Evolutionary conservation across 2,113 vertebrate genomes (phyloP).

Genomic region (Todiramphus chloris): DNA sequence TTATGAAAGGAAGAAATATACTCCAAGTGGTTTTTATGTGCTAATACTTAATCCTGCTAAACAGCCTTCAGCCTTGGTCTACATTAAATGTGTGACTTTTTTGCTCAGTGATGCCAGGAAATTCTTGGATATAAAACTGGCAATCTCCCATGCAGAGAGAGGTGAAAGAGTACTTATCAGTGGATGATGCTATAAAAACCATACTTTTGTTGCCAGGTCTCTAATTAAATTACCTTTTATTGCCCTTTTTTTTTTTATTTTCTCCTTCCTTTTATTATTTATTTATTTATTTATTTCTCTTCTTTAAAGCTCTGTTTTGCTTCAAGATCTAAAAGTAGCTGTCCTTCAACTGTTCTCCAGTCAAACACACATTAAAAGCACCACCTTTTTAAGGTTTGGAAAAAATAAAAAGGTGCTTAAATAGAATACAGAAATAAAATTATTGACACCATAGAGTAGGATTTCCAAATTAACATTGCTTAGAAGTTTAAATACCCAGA

Average conservation of each 20-base stretch:
- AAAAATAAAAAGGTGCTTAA: constrained; percentile 15
- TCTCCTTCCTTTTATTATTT: not conserved
- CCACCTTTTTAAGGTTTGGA: not conserved
- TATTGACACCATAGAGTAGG: not conserved
- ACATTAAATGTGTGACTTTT: not conserved
- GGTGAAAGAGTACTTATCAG: constrained; percentile 48
- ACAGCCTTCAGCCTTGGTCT: not conserved
- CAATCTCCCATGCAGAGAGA: constrained; percentile 15
- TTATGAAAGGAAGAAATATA: constrained; percentile 20
- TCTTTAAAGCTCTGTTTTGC: constrained; percentile 45
- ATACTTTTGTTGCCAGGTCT: constrained; percentile 47
- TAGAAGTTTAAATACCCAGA: not conserved
- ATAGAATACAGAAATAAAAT: not conserved
- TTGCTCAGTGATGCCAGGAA: constrained; percentile 23
- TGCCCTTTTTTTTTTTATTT: not conserved
- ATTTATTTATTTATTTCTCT: constrained; percentile 28
- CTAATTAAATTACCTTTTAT: constrained; percentile 67
- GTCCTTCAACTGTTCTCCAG: constrained; percentile 44
- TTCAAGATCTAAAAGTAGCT: constrained; percentile 15
- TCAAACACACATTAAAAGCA: not conserved
- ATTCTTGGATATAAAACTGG: constrained; percentile 38
- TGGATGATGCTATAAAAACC: constrained; percentile 43
- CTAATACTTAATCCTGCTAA: constrained; percentile 11
- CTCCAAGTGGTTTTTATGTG: not conserved
- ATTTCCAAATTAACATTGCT: not conserved